Percentiles rank a stretch among this genome's conserved stretches.
These are phyloP conservation scores for Sinopyrophorus schimmeli DNA, from an alignment of 2,888 invertebrate species.

Conservation along the genomic window DNA sequence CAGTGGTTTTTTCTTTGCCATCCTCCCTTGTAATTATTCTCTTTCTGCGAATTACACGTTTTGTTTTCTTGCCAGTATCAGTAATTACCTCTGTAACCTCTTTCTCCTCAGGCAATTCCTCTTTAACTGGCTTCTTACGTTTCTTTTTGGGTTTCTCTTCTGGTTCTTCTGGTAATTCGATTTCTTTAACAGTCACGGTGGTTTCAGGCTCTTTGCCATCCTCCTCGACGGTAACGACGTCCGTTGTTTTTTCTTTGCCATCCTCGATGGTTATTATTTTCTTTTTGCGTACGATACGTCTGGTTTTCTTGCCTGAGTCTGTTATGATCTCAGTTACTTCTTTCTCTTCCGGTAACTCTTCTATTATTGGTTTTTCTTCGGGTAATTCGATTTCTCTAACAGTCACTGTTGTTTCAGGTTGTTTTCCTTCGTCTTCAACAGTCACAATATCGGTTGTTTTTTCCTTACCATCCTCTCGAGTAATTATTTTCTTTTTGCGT, in stretches of 20 bases:
- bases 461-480: conserved; percentile 32
- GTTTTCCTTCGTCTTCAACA: conserved; percentile 44
- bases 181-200: conserved; percentile 26
- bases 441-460: conserved; percentile 49
- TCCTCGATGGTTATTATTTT: conserved; percentile 53
- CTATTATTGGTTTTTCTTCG: conserved; percentile 37
- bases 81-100: conserved; percentile 41
- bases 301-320: conserved; percentile 39
- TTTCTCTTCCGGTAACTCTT: conserved; percentile 39
- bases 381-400: conserved; percentile 37
- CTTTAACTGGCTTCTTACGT: conserved; percentile 6
- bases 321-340: conserved; percentile 38
- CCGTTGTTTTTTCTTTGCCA: conserved; percentile 53
- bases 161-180: background rate
- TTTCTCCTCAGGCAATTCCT: conserved; percentile 40
- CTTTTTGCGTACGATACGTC: conserved; percentile 46
- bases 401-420: conserved; percentile 42
- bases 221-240: conserved; percentile 55
- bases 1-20: conserved; percentile 49
- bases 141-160: too few species aligned
- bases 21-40: conserved; percentile 31
- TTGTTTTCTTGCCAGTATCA: conserved; percentile 40
- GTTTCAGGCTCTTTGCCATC: conserved; percentile 54
- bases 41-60: conserved; percentile 46
- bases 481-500: conserved; percentile 21